Conservation (phyloP, 2,888 invertebrate species). For the Torymus texanus region DNA sequence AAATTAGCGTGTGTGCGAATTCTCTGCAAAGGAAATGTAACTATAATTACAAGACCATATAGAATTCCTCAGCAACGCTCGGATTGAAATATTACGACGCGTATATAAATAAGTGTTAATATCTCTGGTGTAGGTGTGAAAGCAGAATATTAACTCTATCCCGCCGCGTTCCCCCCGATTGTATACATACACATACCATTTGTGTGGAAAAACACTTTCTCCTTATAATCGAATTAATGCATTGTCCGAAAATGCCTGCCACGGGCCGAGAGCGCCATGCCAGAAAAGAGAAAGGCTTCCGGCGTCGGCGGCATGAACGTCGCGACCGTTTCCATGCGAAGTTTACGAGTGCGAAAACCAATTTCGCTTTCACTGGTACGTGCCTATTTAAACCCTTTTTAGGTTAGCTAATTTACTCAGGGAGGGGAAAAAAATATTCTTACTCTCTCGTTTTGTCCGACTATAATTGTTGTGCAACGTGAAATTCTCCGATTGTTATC, state of each 20-base stretch:
- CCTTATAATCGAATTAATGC: conserved; percentile 25
- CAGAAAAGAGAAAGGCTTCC: conserved; percentile 50
- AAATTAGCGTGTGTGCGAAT: no score
- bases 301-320: neutral
- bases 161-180: no score
- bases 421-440: conserved; percentile 8
- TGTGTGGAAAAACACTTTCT: no score
- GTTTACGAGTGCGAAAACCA: conserved; percentile 38
- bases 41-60: no score
- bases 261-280: neutral
- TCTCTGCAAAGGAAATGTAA: no score
- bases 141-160: neutral
- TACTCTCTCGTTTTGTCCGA: neutral
- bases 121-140: neutral
- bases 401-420: conserved; percentile 14
- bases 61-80: no score
- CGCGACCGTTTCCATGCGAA: conserved; percentile 1
- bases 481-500: neutral
- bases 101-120: no score
- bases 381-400: conserved; percentile 30
- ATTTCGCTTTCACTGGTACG: conserved; percentile 50
- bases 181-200: no score
- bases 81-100: no score
- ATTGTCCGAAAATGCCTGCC: conserved; percentile 23
- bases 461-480: conserved; percentile 21